Evolutionary conservation across 2,888 invertebrate genomes (phyloP).

Genomic region (Antheraea assamensis): DNA sequence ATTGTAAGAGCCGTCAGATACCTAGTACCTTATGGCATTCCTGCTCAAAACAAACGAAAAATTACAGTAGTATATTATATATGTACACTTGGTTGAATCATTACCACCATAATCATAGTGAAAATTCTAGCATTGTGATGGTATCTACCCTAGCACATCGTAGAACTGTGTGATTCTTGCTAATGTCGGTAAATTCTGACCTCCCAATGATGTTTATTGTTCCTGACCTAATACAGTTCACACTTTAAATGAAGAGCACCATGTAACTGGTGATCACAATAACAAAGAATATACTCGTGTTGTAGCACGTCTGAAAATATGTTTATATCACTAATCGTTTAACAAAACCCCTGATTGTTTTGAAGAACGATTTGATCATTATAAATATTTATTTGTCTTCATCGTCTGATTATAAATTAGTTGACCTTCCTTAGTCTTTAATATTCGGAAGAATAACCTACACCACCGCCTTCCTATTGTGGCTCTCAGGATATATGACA

Average conservation of each 20-base stretch:
- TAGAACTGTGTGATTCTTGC: too few species aligned
- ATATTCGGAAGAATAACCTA: background rate
- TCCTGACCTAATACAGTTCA: too few species aligned
- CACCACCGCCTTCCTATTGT: background rate
- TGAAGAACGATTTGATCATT: background rate
- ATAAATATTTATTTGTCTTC: background rate
- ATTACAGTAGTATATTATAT: background rate
- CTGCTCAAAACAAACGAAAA: background rate
- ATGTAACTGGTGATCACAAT: background rate
- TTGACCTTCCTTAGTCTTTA: conserved; percentile 6
- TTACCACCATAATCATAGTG: background rate
- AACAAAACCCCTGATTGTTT: background rate
- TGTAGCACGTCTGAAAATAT: background rate
- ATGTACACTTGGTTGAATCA: background rate
- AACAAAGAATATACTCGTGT: background rate
- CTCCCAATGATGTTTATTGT: too few species aligned
- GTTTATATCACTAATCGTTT: background rate
- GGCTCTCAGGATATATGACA: background rate
- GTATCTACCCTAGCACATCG: too few species aligned
- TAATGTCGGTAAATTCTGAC: too few species aligned
- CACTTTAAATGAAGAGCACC: background rate
- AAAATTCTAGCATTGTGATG: background rate
- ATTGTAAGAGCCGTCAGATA: too few species aligned
- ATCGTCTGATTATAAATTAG: background rate
- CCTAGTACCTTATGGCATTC: too few species aligned